Evolutionary conservation across 2,888 invertebrate species (phyloP).

Genomic region (Escarpia spicata): DNA sequence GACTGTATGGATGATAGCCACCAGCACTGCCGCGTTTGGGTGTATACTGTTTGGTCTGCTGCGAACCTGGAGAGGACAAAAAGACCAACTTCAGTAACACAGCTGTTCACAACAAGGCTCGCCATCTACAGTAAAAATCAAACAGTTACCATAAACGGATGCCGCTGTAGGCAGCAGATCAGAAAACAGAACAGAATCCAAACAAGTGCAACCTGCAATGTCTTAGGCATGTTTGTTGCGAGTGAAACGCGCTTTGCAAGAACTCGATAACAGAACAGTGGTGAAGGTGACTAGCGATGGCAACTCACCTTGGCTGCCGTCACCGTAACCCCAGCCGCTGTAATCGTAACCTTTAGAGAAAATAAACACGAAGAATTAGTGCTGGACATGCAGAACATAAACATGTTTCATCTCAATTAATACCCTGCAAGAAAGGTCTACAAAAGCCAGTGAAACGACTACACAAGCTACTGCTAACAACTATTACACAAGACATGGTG

Average conservation of each 20-base stretch:
- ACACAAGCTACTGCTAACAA: not conserved
- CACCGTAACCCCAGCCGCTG: constrained; percentile 17
- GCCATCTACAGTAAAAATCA: constrained; percentile 6
- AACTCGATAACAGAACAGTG: constrained; percentile 1
- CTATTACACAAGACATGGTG: not conserved
- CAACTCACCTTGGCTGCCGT: constrained; percentile 14
- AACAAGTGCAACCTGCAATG: not conserved
- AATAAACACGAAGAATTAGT: constrained; percentile 19
- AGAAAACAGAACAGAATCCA: not conserved
- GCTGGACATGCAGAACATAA: constrained; percentile 17
- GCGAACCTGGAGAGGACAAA: not conserved
- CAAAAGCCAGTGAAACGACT: not conserved
- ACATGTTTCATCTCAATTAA: not conserved
- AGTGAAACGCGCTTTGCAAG: not conserved
- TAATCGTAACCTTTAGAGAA: constrained; percentile 8
- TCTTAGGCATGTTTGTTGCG: not conserved
- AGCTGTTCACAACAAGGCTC: not conserved
- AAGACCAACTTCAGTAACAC: not conserved
- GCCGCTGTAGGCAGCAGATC: not conserved
- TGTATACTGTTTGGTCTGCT: constrained; percentile 17
- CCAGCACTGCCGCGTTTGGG: constrained; percentile 17
- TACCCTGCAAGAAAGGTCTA: not conserved
- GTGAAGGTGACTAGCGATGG: constrained; percentile 17
- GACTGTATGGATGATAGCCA: constrained; percentile 6
- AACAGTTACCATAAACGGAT: not conserved